Conservation (phyloP, 2,888 invertebrate species). For the Aphelenchoides bicaudatus region DNA sequence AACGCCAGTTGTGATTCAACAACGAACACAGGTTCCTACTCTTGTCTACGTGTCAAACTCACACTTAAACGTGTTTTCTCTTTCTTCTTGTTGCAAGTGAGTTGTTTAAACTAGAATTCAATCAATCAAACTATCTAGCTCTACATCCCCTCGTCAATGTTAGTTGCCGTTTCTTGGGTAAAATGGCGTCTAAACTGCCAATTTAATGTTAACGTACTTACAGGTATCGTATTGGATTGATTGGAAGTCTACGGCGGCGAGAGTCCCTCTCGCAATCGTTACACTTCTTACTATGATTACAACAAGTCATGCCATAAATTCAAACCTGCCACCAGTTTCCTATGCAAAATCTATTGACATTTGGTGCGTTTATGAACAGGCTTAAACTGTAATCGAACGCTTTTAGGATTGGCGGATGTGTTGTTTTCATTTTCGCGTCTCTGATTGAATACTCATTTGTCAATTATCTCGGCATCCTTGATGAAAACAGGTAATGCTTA, state of each 20-base stretch:
- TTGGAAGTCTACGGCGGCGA: slow-evolving; percentile 60
- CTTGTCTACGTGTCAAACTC: slow-evolving; percentile 56
- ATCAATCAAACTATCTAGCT: too few species aligned
- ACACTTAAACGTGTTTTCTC: slow-evolving; percentile 59
- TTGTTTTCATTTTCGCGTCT: slow-evolving; percentile 57
- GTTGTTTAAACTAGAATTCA: too few species aligned
- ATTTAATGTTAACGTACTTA: slow-evolving; percentile 28
- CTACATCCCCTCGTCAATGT: slow-evolving; percentile 40
- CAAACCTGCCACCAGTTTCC: slow-evolving; percentile 59
- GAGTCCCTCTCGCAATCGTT: slow-evolving; percentile 60
- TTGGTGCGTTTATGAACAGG: slow-evolving; percentile 38
- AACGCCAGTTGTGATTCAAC: slow-evolving; percentile 93
- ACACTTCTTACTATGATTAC: slow-evolving; percentile 60
- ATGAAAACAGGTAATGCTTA: slow-evolving; percentile 42
- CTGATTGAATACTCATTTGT: slow-evolving; percentile 59
- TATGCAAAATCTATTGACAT: slow-evolving; percentile 60
- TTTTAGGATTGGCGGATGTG: slow-evolving; percentile 29
- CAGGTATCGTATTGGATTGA: slow-evolving; percentile 58
- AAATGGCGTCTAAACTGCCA: background rate
- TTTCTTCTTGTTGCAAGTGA: slow-evolving; percentile 59
- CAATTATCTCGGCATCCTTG: slow-evolving; percentile 59
- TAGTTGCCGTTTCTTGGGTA: slow-evolving; percentile 25
- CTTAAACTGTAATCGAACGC: slow-evolving; percentile 20
- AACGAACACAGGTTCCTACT: slow-evolving; percentile 77
- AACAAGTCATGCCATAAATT: slow-evolving; percentile 59